Evolutionary conservation across 2,888 invertebrate genomes (phyloP), one percentile per base, ranked within the genome.

Genomic region (Leptarthrus brevirostris): DNA sequence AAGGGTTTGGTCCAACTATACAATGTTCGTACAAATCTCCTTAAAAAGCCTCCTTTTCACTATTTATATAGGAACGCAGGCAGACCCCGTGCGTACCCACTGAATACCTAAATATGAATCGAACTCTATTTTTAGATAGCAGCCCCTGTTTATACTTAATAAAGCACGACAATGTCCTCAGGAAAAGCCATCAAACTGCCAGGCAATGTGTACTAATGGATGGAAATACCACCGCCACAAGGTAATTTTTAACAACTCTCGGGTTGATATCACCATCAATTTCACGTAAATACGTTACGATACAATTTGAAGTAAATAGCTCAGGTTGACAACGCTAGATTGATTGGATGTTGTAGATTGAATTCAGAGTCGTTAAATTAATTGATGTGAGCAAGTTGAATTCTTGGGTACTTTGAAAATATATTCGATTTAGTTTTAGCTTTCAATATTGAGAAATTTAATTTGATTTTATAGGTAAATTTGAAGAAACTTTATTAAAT

Each of bases 211-310:
- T 26, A n/a, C 30, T 26, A 56, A 22, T 14, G 30, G 24, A 8
- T 56, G 30, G 30, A 56, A 26, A 26, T 56, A 26, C 30, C 56
- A 12, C 56, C 24, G 26, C 56, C 34, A 30, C 56, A 26, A 30
- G 30, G 56, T 14, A 56, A 30, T 56, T 56, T 26, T 30, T 56
- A 30, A 26, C 56, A n/a, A 30, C 14, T 30, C 34, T 56, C 56
- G 16, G 56, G 56, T 56, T 24, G 30, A 56, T 56, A 30, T 16
- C 2, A 56, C 18, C 56, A 56, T 56, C 26, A 56, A 56, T 56
- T 56, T 26, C 56, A 30, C 14, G 24, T 16, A n/a, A 30, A 12
- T n/a, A 16, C 24, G 24, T 30, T 56, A 16, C 56, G 34, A 26
- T 56, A 56, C 34, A 56, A 56, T 10, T n/a, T 56, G 24, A 14